These are phyloP conservation scores for Nycticebus coucang DNA, from an alignment of 2,113 vertebrate genomes.

Conservation along the genomic window DNA sequence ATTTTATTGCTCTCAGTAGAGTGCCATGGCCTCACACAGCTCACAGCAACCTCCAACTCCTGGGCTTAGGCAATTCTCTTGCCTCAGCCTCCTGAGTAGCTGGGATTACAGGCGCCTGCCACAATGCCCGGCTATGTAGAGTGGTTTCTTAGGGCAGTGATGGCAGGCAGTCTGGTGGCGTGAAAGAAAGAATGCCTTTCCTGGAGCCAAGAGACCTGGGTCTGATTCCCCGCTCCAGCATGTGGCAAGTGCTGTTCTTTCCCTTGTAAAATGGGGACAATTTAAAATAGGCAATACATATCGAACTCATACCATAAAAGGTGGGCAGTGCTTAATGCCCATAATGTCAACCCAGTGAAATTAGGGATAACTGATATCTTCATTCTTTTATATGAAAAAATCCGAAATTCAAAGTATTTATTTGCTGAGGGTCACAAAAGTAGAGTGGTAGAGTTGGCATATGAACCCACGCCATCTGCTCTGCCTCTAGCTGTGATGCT, in stretches of 20 bases:
- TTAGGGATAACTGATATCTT: neutral
- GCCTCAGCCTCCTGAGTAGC: too few relatives aligned
- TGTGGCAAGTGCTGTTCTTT: fast-evolving
- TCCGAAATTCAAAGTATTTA: neutral
- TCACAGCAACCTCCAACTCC: too few relatives aligned
- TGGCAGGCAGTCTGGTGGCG: neutral
- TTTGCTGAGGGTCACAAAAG: neutral
- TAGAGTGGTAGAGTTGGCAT: neutral
- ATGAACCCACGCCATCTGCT: neutral
- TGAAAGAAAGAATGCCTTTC: neutral
- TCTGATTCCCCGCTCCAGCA: neutral
- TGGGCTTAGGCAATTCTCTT: too few relatives aligned
- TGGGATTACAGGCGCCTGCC: too few relatives aligned
- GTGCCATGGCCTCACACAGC: too few relatives aligned
- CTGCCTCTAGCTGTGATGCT: neutral
- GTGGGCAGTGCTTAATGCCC: neutral
- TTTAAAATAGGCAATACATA: neutral
- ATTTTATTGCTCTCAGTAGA: too few relatives aligned
- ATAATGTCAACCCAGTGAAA: neutral
- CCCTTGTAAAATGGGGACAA: neutral
- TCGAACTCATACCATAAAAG: neutral
- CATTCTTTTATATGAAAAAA: neutral
- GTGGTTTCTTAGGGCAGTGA: neutral
- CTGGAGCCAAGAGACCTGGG: neutral
- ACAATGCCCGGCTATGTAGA: too few relatives aligned